Conservation (phyloP, 2,888 invertebrate species). For the Ypsolopha sequella region DNA sequence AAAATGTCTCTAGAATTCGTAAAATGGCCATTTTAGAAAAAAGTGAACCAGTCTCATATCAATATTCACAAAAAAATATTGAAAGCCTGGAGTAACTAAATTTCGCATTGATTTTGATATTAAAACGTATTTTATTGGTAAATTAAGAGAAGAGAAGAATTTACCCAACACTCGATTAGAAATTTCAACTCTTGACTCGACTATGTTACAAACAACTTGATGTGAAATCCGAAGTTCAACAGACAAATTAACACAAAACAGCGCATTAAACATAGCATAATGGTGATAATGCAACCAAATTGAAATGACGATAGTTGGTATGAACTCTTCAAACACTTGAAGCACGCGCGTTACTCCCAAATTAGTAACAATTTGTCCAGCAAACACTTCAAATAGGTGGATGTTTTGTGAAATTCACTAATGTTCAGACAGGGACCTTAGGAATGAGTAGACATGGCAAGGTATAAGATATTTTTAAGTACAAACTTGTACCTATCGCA, state of each 20-base stretch:
- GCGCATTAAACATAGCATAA: slow-evolving; percentile 18
- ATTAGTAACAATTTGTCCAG: background rate
- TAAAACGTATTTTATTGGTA: too few species aligned
- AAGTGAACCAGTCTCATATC: too few species aligned
- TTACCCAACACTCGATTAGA: too few species aligned
- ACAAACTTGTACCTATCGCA: too few species aligned
- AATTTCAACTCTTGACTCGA: background rate
- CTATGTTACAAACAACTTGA: background rate
- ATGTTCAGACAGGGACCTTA: background rate
- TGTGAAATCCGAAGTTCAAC: slow-evolving; percentile 1
- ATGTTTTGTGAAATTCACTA: background rate
- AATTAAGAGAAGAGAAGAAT: too few species aligned
- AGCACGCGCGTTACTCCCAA: background rate
- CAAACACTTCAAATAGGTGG: background rate
- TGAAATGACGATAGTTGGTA: slow-evolving; percentile 43
- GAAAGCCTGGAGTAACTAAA: too few species aligned
- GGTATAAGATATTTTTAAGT: too few species aligned
- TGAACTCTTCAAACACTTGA: slow-evolving; percentile 18
- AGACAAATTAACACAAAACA: background rate
- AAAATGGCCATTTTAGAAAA: too few species aligned
- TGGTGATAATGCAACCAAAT: slow-evolving; percentile 41
- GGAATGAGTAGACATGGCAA: too few species aligned
- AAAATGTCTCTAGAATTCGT: too few species aligned
- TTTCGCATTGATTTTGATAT: too few species aligned
- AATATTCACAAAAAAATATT: too few species aligned